phyloP scores from a whole-genome alignment of 1,140 invertebrate genomes.

The Penaeus japonicus region DNA sequence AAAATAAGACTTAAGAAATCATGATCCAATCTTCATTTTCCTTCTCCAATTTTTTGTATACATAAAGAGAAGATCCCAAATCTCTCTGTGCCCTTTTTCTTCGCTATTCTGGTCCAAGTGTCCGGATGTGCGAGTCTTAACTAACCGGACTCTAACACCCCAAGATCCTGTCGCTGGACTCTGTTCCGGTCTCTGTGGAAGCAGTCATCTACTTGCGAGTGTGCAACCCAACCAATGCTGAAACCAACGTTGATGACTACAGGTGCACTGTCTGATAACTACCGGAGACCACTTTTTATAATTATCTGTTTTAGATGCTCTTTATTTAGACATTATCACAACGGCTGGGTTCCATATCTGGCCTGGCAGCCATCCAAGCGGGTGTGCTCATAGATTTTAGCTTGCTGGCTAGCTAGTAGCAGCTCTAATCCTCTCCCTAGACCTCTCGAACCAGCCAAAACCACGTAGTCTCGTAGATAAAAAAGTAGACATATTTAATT shows the following conservation, averaged over 20 bases:
- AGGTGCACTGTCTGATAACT: conserved; percentile 19
- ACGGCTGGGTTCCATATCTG: conserved; percentile 6
- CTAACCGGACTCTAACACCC: conserved; percentile 41
- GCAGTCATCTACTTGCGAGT: conserved; percentile 70
- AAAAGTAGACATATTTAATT: too few species aligned
- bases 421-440: conserved; percentile 13
- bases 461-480: neutral
- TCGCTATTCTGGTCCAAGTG: too few species aligned
- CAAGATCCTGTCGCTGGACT: conserved; percentile 70
- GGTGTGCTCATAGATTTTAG: neutral
- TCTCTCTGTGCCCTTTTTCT: too few species aligned
- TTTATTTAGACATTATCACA: conserved; percentile 28
- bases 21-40: too few species aligned
- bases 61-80: too few species aligned
- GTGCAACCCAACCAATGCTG: conserved; percentile 66
- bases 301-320: conserved; percentile 41
- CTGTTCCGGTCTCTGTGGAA: conserved; percentile 71
- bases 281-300: conserved; percentile 27
- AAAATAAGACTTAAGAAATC: too few species aligned
- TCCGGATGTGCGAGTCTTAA: too few species aligned
- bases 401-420: conserved; percentile 47
- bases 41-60: too few species aligned
- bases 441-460: conserved; percentile 37
- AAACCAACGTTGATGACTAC: conserved; percentile 62
- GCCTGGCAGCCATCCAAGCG: neutral